phyloP scores from a whole-genome alignment of 2,113 vertebrate genomes.

The Elanoides forficatus region DNA sequence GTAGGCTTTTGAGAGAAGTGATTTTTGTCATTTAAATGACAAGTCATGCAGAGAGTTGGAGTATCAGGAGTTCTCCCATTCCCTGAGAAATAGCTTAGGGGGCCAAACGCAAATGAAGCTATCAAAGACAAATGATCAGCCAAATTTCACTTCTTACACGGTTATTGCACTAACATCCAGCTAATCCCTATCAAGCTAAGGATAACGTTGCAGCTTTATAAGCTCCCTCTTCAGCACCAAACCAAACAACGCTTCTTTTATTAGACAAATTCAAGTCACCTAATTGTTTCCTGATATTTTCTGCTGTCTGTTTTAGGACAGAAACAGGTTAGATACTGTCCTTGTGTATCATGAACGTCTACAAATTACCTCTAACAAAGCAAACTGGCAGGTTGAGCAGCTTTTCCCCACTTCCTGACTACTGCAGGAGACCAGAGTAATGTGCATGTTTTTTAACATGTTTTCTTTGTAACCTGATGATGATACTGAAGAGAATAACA shows the following conservation, averaged over 20 bases:
- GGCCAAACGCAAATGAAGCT: constrained; percentile 26
- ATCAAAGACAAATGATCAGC: constrained; percentile 43
- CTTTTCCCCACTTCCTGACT: neutral
- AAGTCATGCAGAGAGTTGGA: constrained; percentile 13
- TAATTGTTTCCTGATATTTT: neutral
- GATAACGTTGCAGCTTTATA: neutral
- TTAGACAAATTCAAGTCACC: neutral
- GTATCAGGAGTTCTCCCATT: neutral
- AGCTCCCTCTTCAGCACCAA: neutral
- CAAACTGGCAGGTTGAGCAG: neutral
- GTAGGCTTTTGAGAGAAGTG: constrained; percentile 14
- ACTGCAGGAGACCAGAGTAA: neutral
- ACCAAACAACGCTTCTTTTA: neutral
- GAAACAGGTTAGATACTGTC: neutral
- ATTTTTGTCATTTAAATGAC: constrained; percentile 53
- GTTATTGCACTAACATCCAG: neutral
- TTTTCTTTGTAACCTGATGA: neutral
- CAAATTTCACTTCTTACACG: neutral
- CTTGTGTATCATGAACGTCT: neutral
- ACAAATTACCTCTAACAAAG: neutral
- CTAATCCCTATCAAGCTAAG: neutral
- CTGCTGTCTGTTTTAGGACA: neutral
- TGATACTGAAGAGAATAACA: neutral
- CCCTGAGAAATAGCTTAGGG: constrained; percentile 34
- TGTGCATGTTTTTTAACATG: rapidly evolving